Base-by-base conservation (phyloP, 1,140 invertebrate species). In the Psix sp. region DNA sequence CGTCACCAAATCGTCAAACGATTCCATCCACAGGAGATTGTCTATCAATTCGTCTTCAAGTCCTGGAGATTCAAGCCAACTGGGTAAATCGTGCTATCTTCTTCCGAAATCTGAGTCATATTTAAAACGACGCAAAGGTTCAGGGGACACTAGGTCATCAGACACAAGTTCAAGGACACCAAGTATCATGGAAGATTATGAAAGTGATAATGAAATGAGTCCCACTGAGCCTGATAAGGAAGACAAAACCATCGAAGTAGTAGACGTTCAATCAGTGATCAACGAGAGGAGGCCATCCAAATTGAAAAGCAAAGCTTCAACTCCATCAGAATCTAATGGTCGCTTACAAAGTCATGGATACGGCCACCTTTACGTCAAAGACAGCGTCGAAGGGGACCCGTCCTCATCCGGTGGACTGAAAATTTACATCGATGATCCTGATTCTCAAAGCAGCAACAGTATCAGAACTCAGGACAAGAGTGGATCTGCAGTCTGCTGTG, bases 191-290 rank as follows among this genome's bases (percentile, higher is more conserved):
- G 74, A 80, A 15, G 77, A 77, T 6, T 65, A 59, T 43, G 54
- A 68, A 36, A 71, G 52, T 6, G 48, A 45, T 3, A 42, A 52
- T 1, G 63, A 68, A n/a, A 20, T 62, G 0, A 67, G 49, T 35
- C 52, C 57, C n/a, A 52, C 62, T 1, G 59, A 72, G 21, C 20
- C 18, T 13, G 45, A 74, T 0, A 68, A 74, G 16, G 52, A 52
- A 52, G 68, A 74, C 45, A 54, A 0, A 43, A 42, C 70, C 5
- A 42, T 60, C 10, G 31, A 60, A 29, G 42, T 65, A 33, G 24
- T 85, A 10, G 84, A 87, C 46, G 85, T 87, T 21, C 86, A 86
- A 33, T 86, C 85, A 0, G 65, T 87, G 10, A 87, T 87, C 7
- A 87, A 86, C 56, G 85, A 87, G 67, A 77, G 84, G 42, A 81